phyloP scores from a whole-genome alignment of 2,113 vertebrate species.

The Rhinopithecus roxellana region DNA sequence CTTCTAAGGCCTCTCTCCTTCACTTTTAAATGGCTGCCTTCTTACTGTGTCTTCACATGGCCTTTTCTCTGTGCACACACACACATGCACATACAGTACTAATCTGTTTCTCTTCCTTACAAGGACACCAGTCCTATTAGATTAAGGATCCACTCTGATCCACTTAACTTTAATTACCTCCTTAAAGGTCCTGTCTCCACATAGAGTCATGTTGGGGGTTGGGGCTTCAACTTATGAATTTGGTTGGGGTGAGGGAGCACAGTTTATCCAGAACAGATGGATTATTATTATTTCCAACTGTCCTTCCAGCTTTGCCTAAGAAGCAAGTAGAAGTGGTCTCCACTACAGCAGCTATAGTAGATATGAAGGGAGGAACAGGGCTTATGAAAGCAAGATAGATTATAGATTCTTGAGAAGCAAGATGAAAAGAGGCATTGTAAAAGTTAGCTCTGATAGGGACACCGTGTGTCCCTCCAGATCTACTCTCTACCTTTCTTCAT shows the following conservation, averaged over 20 bases:
- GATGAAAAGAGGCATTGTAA: neutral
- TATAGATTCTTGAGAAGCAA: neutral
- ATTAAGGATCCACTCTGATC: neutral
- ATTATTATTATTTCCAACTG: neutral
- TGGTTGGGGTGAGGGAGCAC: neutral
- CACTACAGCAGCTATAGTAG: neutral
- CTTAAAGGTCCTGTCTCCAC: neutral
- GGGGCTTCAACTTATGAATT: neutral
- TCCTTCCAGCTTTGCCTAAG: neutral
- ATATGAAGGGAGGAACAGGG: neutral
- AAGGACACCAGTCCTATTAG: neutral
- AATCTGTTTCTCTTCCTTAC: neutral
- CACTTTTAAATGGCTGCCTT: neutral
- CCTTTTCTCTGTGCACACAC: neutral
- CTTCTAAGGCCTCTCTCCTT: neutral
- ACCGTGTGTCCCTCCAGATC: neutral
- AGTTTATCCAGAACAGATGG: neutral
- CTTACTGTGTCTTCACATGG: neutral
- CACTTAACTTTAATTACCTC: neutral
- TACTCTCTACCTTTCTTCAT: neutral
- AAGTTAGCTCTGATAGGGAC: neutral
- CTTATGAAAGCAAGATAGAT: neutral
- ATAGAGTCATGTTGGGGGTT: neutral
- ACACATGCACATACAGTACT: neutral
- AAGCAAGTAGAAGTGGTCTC: neutral